Base-by-base conservation (phyloP, 2,888 invertebrate species). In the Orthosia gracilis region DNA sequence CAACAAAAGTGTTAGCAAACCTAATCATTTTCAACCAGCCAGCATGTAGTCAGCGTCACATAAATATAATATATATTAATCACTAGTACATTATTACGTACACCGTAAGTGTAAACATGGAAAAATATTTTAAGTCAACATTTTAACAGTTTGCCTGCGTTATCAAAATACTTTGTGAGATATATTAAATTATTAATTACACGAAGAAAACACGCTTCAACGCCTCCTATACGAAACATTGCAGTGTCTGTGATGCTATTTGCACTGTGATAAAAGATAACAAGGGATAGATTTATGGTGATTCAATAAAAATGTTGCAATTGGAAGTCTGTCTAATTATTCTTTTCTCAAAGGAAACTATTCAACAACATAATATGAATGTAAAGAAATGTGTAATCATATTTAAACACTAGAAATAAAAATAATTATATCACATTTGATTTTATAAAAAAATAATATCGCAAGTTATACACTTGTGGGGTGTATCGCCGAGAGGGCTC, bases 341-440 rank as follows among this genome's bases (percentile, higher is more conserved):
- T 80, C 1, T 50, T 73, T 76, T 77, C 68, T 64, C 12, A 49
- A 47, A 64, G 17, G 18, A 64, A 83, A 79, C 31, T 4, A 59
- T 83, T 52, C 17, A 74, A 65, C 59, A 82, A 75, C 52, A 78
- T 52, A 67, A 61, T 45, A 45, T 65, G 50, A 61, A 83, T 76
- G 73, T 76, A 74, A 69, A 69, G 65, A 73, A 82, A 68, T 67
- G 73, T 81, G 82, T 69, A 81, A 75, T 74, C 81, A 85, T 71
- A 83, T 84, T 80, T 82, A 88, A 88, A 87, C 83, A 88, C 85
- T 89, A 88, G 83, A 85, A 85, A 85, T 86, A 76, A 87, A 88
- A 90, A 87, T 84, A 88, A 88, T 85, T 82, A 87, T 90, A 90
- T 91, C 91, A 91, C 90, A 90, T 90, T 89, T 89, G 86, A 88